phyloP scores from a whole-genome alignment of 2,113 vertebrate genomes.

The Spheniscus mendiculus region DNA sequence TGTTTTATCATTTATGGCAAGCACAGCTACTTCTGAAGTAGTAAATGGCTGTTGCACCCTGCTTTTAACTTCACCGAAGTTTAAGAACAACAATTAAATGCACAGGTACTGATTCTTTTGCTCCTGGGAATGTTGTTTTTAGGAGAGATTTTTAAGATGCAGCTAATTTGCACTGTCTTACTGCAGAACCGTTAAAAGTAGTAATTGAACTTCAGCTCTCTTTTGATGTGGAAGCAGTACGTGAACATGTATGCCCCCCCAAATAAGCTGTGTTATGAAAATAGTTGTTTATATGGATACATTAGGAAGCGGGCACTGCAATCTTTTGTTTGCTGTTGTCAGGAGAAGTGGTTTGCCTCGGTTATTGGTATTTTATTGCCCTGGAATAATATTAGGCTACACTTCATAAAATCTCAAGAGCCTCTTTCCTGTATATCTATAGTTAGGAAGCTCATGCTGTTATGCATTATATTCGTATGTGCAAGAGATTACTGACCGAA shows the following conservation, averaged over 20 bases:
- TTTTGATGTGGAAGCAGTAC: neutral
- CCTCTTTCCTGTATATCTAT: neutral
- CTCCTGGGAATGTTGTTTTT: neutral
- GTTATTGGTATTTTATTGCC: neutral
- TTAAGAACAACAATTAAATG: neutral
- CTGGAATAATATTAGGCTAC: neutral
- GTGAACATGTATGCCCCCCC: too few relatives aligned
- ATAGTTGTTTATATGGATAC: neutral
- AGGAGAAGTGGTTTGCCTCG: neutral
- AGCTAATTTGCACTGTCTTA: neutral
- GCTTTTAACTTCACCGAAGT: neutral
- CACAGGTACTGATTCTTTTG: neutral
- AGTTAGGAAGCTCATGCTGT: neutral
- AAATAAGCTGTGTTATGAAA: neutral
- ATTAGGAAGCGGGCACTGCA: neutral
- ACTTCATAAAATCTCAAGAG: neutral
- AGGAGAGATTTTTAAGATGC: neutral
- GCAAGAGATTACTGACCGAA: neutral
- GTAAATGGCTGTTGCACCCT: neutral
- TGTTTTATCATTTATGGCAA: neutral
- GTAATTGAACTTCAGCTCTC: neutral
- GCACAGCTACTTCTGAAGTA: neutral
- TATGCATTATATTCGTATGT: neutral
- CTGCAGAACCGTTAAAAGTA: neutral
- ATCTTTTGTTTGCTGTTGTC: neutral